These are phyloP conservation scores for Camelus bactrianus DNA, from an alignment of 2,113 vertebrate genomes.

Conservation along the genomic window DNA sequence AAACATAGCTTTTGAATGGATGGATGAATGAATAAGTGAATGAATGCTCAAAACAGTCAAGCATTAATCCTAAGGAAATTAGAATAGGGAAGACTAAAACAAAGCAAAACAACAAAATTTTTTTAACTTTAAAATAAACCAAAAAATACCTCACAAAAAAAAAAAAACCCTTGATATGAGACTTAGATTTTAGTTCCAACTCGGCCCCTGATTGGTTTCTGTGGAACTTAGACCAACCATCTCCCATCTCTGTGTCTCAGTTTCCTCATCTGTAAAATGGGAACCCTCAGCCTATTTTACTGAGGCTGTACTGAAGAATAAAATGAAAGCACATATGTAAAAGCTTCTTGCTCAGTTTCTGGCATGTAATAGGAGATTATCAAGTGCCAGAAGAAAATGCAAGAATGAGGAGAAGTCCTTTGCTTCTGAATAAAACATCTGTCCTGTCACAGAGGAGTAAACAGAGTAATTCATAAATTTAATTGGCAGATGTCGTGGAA, in stretches of 20 bases:
- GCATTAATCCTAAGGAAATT: neutral
- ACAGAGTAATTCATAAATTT: constrained; percentile 73
- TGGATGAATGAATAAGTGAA: neutral
- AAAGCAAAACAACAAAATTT: neutral
- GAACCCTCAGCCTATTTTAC: neutral
- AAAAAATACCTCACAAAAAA: neutral
- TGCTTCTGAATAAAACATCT: constrained; percentile 58
- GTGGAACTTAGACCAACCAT: neutral
- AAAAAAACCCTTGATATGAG: neutral
- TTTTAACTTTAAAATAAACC: too few relatives aligned
- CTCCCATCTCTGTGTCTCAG: neutral
- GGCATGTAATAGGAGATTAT: neutral
- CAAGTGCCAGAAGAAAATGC: neutral
- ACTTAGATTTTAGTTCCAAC: neutral
- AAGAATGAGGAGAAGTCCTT: neutral
- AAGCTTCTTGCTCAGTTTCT: neutral
- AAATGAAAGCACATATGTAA: neutral
- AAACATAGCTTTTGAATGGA: neutral
- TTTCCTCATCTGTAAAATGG: constrained; percentile 31
- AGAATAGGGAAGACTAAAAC: neutral
- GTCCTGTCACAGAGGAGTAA: constrained; percentile 48
- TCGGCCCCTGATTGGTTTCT: neutral
- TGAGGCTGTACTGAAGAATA: neutral
- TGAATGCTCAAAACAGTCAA: neutral
- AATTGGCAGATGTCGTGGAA: constrained; percentile 75